Evolutionary conservation across 2,113 vertebrate genomes (phyloP).

Genomic region (Catharus bicknelli): DNA sequence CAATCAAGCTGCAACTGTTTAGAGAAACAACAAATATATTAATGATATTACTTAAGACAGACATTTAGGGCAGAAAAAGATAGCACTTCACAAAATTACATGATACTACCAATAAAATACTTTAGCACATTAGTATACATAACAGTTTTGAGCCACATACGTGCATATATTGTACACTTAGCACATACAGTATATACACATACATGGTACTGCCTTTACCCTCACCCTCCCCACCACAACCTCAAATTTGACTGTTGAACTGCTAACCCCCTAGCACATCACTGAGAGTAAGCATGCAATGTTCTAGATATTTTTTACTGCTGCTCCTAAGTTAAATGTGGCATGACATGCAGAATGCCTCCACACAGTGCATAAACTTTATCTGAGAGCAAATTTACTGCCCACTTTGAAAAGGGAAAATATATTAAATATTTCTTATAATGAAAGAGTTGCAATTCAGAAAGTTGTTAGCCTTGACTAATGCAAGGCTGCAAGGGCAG

Average conservation of each 20-base stretch:
- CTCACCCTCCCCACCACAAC: constrained; percentile 5
- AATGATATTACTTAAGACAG: constrained; percentile 72
- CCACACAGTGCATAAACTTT: not conserved
- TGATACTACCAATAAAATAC: constrained; percentile 56
- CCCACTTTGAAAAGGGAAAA: not conserved
- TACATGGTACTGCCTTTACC: constrained; percentile 29
- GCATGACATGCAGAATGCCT: constrained; percentile 37
- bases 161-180: constrained; percentile 70
- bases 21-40: constrained; percentile 77
- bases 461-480: not conserved
- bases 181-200: constrained; percentile 69
- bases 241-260: constrained; percentile 17
- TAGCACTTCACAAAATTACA: constrained; percentile 66
- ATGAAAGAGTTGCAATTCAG: not conserved
- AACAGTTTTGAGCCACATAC: constrained; percentile 47
- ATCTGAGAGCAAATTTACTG: not conserved
- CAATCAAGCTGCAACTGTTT: constrained; percentile 76
- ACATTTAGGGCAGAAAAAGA: constrained; percentile 68
- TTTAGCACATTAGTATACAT: constrained; percentile 53
- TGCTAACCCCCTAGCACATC: not conserved
- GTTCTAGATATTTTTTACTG: not conserved
- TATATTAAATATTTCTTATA: not conserved
- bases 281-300: constrained; percentile 38
- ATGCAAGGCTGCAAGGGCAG: constrained; percentile 37
- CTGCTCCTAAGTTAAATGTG: constrained; percentile 7